Conservation (phyloP, 2,888 invertebrate genomes). For the Acanthosepion esculentum region DNA sequence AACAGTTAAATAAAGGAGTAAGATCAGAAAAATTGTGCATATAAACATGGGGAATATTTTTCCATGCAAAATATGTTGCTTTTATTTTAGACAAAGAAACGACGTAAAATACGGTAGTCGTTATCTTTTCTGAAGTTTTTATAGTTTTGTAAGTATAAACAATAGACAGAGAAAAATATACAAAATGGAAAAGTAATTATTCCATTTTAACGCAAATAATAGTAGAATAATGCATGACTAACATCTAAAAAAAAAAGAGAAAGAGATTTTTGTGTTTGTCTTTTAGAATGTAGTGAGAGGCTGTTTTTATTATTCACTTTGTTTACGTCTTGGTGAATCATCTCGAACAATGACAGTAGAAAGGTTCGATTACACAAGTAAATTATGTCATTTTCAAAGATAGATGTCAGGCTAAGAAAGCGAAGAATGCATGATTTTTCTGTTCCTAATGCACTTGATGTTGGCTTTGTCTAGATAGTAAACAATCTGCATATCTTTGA, state of each 20-base stretch:
- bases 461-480: not conserved
- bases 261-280: not conserved
- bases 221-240: not conserved
- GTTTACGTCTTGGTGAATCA: not conserved
- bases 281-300: not conserved
- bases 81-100: not conserved
- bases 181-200: not conserved
- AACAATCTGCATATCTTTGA: not conserved
- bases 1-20: too few relatives aligned
- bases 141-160: not conserved
- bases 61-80: too few relatives aligned
- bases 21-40: too few relatives aligned
- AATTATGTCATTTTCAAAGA: not conserved
- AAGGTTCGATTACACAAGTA: not conserved
- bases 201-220: not conserved
- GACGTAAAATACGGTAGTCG: not conserved
- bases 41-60: too few relatives aligned
- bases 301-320: not conserved
- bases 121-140: not conserved
- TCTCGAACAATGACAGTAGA: not conserved
- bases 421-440: not conserved
- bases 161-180: not conserved
- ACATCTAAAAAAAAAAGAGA: not conserved
- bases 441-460: not conserved
- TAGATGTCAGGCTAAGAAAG: not conserved